Evolutionary conservation across 2,888 invertebrate genomes (phyloP).

Genomic region (Anthoptus insignis): DNA sequence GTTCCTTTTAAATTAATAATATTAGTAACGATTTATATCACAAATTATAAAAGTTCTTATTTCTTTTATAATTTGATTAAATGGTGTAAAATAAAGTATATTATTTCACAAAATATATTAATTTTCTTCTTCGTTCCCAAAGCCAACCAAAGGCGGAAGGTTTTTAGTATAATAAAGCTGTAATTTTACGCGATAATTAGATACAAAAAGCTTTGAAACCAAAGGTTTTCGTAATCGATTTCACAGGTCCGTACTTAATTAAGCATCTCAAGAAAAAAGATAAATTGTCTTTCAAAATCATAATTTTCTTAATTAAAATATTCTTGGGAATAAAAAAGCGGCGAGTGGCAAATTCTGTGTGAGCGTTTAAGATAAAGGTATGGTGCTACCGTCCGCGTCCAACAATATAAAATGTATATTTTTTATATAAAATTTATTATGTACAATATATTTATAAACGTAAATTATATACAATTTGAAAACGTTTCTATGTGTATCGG

Average conservation of each 20-base stretch:
- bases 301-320: slow-evolving; percentile 75
- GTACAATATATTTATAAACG: not conserved
- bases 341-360: slow-evolving; percentile 20
- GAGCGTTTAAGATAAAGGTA: slow-evolving; percentile 3
- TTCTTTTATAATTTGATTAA: too few relatives aligned
- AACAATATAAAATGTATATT: too few relatives aligned
- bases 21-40: too few relatives aligned
- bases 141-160: too few relatives aligned
- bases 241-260: slow-evolving; percentile 58
- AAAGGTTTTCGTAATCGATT: slow-evolving; percentile 35
- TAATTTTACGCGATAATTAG: slow-evolving; percentile 12
- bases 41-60: too few relatives aligned
- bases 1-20: too few relatives aligned
- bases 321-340: slow-evolving; percentile 36
- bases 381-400: not conserved
- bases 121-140: too few relatives aligned
- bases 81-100: too few relatives aligned
- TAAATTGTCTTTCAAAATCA: slow-evolving; percentile 65
- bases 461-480: too few relatives aligned
- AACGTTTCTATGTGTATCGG: too few relatives aligned
- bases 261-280: slow-evolving; percentile 63
- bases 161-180: slow-evolving; percentile 11
- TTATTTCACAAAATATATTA: too few relatives aligned
- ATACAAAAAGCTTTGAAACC: slow-evolving; percentile 18
- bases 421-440: too few relatives aligned